Base-by-base conservation (phyloP, 1,140 invertebrate species). In the Choristoneura fumiferana region DNA sequence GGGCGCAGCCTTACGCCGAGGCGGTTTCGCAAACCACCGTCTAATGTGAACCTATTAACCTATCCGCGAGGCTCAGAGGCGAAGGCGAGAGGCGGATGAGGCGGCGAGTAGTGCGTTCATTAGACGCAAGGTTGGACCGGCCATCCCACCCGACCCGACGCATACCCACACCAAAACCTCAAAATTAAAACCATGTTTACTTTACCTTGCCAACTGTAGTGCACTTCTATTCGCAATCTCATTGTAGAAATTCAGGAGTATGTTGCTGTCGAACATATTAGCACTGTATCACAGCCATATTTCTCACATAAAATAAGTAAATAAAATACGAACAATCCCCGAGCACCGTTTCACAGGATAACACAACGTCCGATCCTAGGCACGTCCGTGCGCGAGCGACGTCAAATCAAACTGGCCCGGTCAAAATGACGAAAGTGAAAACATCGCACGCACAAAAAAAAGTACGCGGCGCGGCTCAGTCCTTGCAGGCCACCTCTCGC, bases 11-110 rank as follows among this genome's bases (percentile, higher is more conserved):
- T 71, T 72, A 69, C 72, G 67, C 67, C 72, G 75, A 76, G 79
- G 67, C 69, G 76, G 84, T 87, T 89, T 87, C 86, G 84, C 84
- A 89, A 89, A 81, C 77, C 75, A 81, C 69, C 84, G 80, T 89
- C 84, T 89, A 86, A 89, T 87, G 84, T 89, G 86, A 89, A 89
- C 86, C 84, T 89, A 89, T 89, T 89, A 89, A 89, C 86, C 86
- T 89, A 84, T 87, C 68, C 67, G 71, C 75, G 77, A 84, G 82
- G 77, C 81, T 82, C 81, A 71, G 69, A 79, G 78, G 76, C 81
- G 85, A 85, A 88, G 84, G 83, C 86, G 81, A 85, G 72, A 81
- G 84, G 83, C 83, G 83, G 83, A 86, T 83, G 83, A 78, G 75
- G 77, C 80, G 76, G 69, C 72, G 73, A 79, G 68, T 70, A 75